These are phyloP conservation scores for Portunus trituberculatus DNA, from an alignment of 1,140 invertebrate species.

Conservation along the genomic window DNA sequence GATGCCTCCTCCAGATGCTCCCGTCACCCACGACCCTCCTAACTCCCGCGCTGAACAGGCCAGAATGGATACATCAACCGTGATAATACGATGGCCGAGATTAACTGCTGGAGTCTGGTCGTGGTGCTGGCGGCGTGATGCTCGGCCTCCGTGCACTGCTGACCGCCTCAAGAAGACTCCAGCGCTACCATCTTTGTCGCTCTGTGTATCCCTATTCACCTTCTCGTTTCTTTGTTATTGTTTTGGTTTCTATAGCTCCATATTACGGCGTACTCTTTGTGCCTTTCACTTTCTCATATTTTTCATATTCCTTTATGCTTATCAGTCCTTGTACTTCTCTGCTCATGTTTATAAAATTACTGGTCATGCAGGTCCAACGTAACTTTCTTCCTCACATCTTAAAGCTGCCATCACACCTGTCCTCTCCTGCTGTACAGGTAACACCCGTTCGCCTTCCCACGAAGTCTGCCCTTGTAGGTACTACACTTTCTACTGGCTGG, in stretches of 20 bases:
- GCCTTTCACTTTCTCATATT: background rate
- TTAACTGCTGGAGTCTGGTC: background rate
- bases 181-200: background rate
- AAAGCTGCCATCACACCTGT: slow-evolving; percentile 7
- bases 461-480: background rate
- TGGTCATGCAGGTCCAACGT: background rate
- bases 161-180: background rate
- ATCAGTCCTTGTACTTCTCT: background rate
- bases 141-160: background rate
- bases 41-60: background rate
- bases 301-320: background rate
- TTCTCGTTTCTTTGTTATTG: background rate
- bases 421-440: background rate
- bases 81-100: slow-evolving; percentile 10
- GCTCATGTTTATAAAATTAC: slow-evolving; percentile 23
- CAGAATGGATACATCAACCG: background rate
- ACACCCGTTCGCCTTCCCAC: slow-evolving; percentile 17
- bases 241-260: background rate
- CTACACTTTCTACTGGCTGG: background rate
- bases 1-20: slow-evolving; percentile 5
- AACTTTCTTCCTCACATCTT: slow-evolving; percentile 22
- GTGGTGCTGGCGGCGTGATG: background rate
- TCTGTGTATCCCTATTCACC: background rate
- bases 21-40: background rate
- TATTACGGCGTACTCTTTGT: background rate